A percentile compares a stretch with the other conserved stretches of the same genome.
Evolutionary conservation across 2,113 vertebrate species (phyloP).

Genomic region (Oncorhynchus mykiss): DNA sequence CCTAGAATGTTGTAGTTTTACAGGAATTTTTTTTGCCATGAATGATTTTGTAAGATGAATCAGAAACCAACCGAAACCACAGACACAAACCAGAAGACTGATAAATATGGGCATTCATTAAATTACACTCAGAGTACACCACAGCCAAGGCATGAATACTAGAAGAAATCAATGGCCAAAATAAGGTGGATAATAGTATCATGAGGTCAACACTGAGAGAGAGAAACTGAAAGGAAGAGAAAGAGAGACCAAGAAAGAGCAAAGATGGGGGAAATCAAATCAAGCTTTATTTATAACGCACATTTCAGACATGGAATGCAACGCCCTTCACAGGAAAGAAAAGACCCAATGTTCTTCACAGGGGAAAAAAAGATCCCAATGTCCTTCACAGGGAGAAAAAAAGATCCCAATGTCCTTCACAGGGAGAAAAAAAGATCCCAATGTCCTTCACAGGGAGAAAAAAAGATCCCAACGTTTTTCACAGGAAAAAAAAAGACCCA

Average conservation of each 20-base stretch:
- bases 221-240: background rate
- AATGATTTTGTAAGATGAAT: background rate
- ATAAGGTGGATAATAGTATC: too few species aligned
- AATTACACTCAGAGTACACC: background rate
- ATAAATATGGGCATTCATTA: background rate
- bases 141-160: background rate
- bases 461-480: too few species aligned
- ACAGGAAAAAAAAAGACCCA: background rate
- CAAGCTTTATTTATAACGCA: too few species aligned
- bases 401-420: too few species aligned
- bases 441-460: rapidly evolving
- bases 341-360: too few species aligned
- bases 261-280: too few species aligned
- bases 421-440: too few species aligned
- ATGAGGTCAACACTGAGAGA: background rate
- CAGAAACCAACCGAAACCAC: constrained; percentile 16
- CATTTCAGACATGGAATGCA: background rate
- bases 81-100: constrained; percentile 2
- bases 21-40: background rate
- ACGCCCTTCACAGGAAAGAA: too few species aligned
- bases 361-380: too few species aligned
- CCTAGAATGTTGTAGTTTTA: constrained; percentile 2
- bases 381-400: too few species aligned
- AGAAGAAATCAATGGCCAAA: background rate
- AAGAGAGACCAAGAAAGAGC: background rate